Conservation (phyloP, 1,140 invertebrate genomes). For the Aphis gossypii region DNA sequence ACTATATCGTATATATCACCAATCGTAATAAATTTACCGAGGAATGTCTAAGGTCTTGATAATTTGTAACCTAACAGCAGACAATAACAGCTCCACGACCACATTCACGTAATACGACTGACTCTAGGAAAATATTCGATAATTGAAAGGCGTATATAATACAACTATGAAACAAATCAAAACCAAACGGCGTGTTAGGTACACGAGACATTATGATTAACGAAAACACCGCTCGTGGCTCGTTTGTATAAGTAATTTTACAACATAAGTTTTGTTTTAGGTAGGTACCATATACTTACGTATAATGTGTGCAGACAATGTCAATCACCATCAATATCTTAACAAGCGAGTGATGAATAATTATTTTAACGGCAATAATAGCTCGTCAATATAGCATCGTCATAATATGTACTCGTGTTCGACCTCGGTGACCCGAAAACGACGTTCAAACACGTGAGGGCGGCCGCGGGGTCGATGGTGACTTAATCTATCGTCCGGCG, state of each 20-base stretch:
- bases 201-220: background rate
- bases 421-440: background rate
- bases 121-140: background rate
- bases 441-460: background rate
- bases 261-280: background rate
- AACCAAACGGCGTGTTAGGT: background rate
- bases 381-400: background rate
- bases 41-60: background rate
- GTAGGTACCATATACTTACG: background rate
- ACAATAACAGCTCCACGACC: no score
- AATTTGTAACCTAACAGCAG: background rate
- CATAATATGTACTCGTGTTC: background rate
- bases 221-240: background rate
- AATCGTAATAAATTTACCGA: background rate
- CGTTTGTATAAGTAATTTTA: background rate
- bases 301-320: background rate
- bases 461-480: background rate
- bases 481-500: background rate
- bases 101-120: background rate
- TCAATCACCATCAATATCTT: constrained; percentile 16
- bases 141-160: background rate
- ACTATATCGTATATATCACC: no score
- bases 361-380: background rate
- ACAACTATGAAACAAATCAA: background rate
- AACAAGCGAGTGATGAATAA: background rate